A percentile compares a stretch with the other conserved stretches of the same genome.
phyloP scores from a whole-genome alignment of 2,797 vertebrate species.

The Bovichtus variegatus region DNA sequence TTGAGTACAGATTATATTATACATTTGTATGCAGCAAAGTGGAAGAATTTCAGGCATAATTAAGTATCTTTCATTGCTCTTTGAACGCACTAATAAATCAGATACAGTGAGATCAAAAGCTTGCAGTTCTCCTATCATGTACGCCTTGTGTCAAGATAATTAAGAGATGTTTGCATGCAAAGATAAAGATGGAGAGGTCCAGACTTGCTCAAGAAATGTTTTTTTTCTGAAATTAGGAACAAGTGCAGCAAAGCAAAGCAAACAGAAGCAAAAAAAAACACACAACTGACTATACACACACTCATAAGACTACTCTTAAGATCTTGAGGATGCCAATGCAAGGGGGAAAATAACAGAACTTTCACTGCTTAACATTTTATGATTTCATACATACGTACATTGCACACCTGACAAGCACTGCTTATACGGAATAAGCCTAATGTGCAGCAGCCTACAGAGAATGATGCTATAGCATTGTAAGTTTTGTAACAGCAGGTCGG shows the following conservation, averaged over 20 bases:
- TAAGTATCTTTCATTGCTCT: constrained; percentile 31
- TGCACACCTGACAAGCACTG: not conserved
- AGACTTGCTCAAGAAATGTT: constrained; percentile 4
- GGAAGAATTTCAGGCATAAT: constrained; percentile 48
- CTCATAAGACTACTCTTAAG: not conserved
- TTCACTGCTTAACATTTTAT: not conserved
- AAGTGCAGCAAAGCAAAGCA: not conserved
- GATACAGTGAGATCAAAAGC: constrained; percentile 16
- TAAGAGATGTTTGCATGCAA: constrained; percentile 30
- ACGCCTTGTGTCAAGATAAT: constrained; percentile 28
- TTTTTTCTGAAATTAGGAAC: constrained; percentile 28
- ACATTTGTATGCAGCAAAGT: constrained; percentile 31
- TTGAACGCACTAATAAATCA: constrained; percentile 17
- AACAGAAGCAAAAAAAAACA: not conserved
- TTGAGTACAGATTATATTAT: not conserved
- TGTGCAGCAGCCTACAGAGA: not conserved
- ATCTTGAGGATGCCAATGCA: not conserved
- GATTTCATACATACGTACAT: not conserved
- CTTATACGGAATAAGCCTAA: not conserved
- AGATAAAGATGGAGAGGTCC: constrained; percentile 43
- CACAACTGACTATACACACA: not conserved
- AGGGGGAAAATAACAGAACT: not conserved
- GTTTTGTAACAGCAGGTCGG: not conserved
- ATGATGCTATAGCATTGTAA: not conserved
- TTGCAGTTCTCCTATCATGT: constrained; percentile 5